Percentiles rank a stretch among this genome's conserved stretches.
Conservation (phyloP, 2,113 vertebrate species). For the Brienomyrus longianalis region DNA sequence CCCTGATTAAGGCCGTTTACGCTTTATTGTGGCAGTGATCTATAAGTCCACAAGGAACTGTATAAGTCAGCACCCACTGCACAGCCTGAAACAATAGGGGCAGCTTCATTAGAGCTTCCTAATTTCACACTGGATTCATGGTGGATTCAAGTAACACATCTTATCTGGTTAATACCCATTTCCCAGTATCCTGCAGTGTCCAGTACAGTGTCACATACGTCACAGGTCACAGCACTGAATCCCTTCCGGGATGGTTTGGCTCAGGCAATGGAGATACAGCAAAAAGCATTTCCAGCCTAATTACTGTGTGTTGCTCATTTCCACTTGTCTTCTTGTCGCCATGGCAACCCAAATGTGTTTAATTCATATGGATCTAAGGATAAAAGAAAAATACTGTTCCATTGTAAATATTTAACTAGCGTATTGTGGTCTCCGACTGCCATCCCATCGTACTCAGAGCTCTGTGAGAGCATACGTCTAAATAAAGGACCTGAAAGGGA, state of each 20-base stretch:
- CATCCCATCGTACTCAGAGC: background rate
- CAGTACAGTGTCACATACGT: background rate
- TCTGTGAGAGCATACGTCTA: background rate
- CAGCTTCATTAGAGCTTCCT: background rate
- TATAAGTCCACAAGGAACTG: background rate
- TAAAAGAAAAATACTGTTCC: background rate
- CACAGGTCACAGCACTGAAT: background rate
- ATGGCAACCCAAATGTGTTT: background rate
- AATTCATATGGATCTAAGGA: background rate
- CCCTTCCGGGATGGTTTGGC: background rate
- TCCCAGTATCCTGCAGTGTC: background rate
- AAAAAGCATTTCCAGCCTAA: background rate
- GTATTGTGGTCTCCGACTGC: background rate
- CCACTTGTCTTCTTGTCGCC: background rate
- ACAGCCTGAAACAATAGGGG: background rate
- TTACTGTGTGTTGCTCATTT: background rate
- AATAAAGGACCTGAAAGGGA: background rate
- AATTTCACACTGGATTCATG: background rate
- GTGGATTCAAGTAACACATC: background rate
- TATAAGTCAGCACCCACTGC: background rate
- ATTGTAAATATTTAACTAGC: background rate
- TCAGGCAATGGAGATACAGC: background rate
- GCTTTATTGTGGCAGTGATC: background rate
- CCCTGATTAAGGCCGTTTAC: background rate
- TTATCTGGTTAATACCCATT: background rate